Evolutionary conservation across 2,113 vertebrate species (phyloP).

Genomic region (Enhydra lutris): DNA sequence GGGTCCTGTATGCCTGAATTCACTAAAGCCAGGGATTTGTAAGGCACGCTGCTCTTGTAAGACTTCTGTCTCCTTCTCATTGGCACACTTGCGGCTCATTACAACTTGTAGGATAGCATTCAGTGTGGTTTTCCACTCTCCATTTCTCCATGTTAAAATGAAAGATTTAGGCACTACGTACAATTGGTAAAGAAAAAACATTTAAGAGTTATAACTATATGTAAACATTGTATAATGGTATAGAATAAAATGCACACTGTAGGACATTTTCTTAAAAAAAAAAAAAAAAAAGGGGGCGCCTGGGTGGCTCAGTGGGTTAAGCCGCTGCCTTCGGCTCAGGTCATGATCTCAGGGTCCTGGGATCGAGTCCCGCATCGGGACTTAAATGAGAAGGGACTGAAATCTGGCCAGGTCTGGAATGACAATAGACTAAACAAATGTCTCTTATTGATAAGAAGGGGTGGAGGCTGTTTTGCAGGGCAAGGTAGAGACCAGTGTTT

Average conservation of each 20-base stretch:
- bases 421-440: neutral
- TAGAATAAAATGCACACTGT: constrained; percentile 93
- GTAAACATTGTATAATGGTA: constrained; percentile 93
- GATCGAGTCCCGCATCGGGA: too few species aligned
- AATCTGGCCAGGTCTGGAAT: neutral
- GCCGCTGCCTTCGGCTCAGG: too few species aligned
- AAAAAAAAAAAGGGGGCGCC: too few species aligned
- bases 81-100: constrained; percentile 65
- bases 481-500: neutral
- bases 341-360: too few species aligned
- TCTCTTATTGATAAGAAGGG: neutral
- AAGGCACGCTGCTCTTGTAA: constrained; percentile 40
- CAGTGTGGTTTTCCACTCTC: constrained; percentile 57
- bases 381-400: neutral
- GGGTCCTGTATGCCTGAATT: constrained; percentile 62
- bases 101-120: constrained; percentile 72
- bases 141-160: constrained; percentile 79
- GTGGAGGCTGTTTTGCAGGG: neutral
- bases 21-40: constrained; percentile 42
- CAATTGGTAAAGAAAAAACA: constrained; percentile 78
- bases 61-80: constrained; percentile 42
- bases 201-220: constrained; percentile 88
- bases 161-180: constrained; percentile 75
- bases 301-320: too few species aligned
- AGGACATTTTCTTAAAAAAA: constrained; percentile 93